Base-by-base conservation (phyloP, 2,888 invertebrate genomes). In the Dasypolia templi region DNA sequence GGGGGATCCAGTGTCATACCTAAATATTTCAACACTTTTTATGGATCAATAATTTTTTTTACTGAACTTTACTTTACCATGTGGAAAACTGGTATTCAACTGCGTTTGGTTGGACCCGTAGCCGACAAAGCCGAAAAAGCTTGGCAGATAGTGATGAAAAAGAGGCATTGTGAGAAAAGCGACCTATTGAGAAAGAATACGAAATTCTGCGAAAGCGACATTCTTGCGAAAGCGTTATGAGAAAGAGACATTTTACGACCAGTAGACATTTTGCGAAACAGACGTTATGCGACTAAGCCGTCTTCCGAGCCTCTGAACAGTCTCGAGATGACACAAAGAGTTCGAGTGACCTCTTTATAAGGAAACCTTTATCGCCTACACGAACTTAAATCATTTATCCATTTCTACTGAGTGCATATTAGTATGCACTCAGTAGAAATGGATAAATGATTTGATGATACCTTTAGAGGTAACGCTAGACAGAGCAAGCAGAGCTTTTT, bases 361-460 rank as follows among this genome's bases (percentile, higher is more conserved):
- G 79, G 72, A 78, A 63, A 79, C 79, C 39, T 56, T 73, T 78
- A 66, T 72, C 79, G 72, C 77, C 79, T 77, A 79, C 77, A 72
- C 62, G 77, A 66, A 42, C 22, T 72, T 79, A 72, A 56, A 78
- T 66, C 11, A 78, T 66, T 79, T 49, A 67, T 79, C 19, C n/a
- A 29, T 78, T 79, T 64, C 42, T 66, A 53, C n/a, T 59, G 63
- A 67, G 56, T 1, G 63, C 39, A 42, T 14, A n/a, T n/a, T n/a
- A n/a, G n/a, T n/a, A 14, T 42, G 39, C 63, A 1, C 56, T 67
- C 63, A 59, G n/a, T 53, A 66, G 42, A 64, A 79, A 78, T 29
- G n/a, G 19, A 79, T 67, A 49, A 79, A 66, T 78, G 11, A 66
- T 78, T 56, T 72, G n/a, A n/a, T n/a, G n/a, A n/a, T n/a, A n/a